Conservation (phyloP, 2,888 invertebrate genomes). For the Cordilura impudica region DNA sequence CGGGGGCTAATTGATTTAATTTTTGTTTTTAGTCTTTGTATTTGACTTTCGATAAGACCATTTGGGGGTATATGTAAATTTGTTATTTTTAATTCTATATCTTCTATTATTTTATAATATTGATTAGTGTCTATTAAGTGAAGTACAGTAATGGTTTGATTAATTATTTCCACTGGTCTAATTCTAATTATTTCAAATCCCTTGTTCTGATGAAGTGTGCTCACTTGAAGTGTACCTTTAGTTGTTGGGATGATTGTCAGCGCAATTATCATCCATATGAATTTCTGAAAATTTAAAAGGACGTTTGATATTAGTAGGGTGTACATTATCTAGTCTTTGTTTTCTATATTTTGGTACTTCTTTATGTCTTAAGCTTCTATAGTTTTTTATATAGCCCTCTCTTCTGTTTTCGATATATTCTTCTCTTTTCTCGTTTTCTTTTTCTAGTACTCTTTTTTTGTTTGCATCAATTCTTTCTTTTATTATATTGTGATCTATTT, state of each 20-base stretch:
- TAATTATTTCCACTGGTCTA: conserved; percentile 1
- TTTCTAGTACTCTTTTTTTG: conserved; percentile 23
- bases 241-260: conserved; percentile 8
- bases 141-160: conserved; percentile 1
- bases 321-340: background rate
- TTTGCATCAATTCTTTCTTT: conserved; percentile 2
- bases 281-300: conserved; percentile 23
- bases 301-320: too few relatives aligned
- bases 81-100: background rate
- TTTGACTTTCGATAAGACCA: conserved; percentile 19
- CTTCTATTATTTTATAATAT: background rate
- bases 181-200: background rate
- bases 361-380: background rate
- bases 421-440: conserved; percentile 20
- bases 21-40: conserved; percentile 4
- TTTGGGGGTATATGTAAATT: conserved; percentile 9
- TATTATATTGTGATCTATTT: conserved; percentile 14
- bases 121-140: conserved; percentile 12
- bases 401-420: too few relatives aligned
- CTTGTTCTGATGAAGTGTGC: too few relatives aligned
- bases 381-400: background rate
- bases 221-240: too few relatives aligned
- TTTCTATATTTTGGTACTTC: background rate
- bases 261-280: conserved; percentile 22
- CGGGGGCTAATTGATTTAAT: background rate